Conservation (phyloP, 2,113 vertebrate species). For the Marmota monax region DNA sequence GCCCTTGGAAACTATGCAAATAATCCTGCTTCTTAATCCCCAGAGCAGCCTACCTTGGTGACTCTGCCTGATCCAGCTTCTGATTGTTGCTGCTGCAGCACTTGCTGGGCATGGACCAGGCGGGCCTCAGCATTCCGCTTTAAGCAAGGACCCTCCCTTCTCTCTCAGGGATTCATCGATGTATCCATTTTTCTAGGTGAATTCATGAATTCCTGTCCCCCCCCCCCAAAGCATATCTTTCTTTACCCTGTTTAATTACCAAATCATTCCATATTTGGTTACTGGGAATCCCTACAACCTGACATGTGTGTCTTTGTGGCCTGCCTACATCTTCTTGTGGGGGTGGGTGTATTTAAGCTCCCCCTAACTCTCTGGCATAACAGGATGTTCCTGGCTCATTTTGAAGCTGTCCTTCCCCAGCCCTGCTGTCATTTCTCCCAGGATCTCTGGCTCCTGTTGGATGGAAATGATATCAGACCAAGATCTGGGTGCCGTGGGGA, state of each 20-base stretch:
- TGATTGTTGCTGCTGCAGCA: neutral
- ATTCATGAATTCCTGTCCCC: neutral
- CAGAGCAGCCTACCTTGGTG: neutral
- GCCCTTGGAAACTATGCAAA: neutral
- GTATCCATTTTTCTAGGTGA: neutral
- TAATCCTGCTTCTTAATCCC: neutral
- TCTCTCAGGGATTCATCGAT: neutral
- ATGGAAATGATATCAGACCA: neutral
- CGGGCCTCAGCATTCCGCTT: neutral
- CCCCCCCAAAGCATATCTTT: neutral
- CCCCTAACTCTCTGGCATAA: conserved; percentile 2
- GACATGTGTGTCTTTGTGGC: neutral
- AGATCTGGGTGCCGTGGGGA: neutral
- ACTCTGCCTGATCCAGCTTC: neutral
- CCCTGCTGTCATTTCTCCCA: neutral
- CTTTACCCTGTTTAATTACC: neutral
- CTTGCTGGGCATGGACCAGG: neutral
- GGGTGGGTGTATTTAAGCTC: neutral
- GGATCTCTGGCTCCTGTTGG: neutral
- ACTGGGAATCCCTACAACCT: neutral
- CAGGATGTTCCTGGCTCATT: neutral
- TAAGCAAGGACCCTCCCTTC: neutral
- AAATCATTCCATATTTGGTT: neutral
- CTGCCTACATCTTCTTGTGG: neutral
- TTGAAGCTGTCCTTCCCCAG: neutral